A percentile compares a stretch with the other conserved stretches of the same genome.
These are phyloP conservation scores for Coranthus polyacanthus DNA, from an alignment of 2,797 vertebrate genomes.

Conservation along the genomic window DNA sequence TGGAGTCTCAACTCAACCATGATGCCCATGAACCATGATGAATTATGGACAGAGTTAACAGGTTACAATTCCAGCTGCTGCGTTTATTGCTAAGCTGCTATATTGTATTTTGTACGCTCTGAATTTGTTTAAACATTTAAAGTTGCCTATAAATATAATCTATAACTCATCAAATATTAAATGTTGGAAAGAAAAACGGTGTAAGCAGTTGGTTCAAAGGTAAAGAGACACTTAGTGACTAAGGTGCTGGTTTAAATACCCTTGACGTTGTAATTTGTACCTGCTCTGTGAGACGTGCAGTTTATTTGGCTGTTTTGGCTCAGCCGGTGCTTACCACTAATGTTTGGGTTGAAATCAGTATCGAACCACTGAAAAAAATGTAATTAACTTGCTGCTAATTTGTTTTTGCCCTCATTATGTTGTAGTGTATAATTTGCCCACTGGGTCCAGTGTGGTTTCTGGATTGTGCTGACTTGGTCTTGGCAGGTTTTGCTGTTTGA, in stretches of 20 bases:
- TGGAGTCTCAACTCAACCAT: too few species aligned
- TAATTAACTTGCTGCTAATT: slow-evolving; percentile 57
- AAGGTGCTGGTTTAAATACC: not conserved
- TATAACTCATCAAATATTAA: too few species aligned
- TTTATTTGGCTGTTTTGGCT: slow-evolving; percentile 41
- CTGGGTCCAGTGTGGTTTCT: slow-evolving; percentile 41
- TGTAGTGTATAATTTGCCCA: slow-evolving; percentile 18
- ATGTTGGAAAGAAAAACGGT: too few species aligned
- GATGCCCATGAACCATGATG: too few species aligned
- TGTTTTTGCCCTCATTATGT: slow-evolving; percentile 42
- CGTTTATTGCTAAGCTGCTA: too few species aligned
- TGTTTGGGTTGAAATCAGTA: slow-evolving; percentile 6
- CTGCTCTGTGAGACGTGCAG: slow-evolving; percentile 10
- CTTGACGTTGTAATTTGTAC: too few species aligned
- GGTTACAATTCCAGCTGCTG: too few species aligned
- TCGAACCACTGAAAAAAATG: slow-evolving; percentile 19
- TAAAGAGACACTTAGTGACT: not conserved
- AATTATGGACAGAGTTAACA: too few species aligned
- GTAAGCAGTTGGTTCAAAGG: not conserved
- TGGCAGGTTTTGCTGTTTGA: slow-evolving; percentile 32
- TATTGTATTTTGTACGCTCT: too few species aligned
- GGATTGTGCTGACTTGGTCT: slow-evolving; percentile 37
- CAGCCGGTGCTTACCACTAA: slow-evolving; percentile 44
- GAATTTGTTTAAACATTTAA: too few species aligned
- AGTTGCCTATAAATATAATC: too few species aligned